Evolutionary conservation across 2,888 invertebrate species (phyloP).

Genomic region (Drosophila vallismaia): DNA sequence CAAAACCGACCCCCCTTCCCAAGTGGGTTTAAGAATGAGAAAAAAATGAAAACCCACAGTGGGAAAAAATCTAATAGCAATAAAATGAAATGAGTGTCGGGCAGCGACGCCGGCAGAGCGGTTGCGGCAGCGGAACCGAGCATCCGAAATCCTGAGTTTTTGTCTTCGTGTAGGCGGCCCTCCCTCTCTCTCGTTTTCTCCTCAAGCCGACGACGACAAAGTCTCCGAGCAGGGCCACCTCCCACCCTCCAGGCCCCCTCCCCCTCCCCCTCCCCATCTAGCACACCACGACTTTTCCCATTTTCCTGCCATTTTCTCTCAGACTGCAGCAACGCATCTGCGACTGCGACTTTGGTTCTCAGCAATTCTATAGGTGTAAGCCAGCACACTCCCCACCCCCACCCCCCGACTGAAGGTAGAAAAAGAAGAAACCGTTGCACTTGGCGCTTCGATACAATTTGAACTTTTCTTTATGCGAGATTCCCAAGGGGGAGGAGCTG

Average conservation of each 20-base stretch:
- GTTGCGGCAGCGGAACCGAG: conserved; percentile 7
- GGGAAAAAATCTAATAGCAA: conserved; percentile 10
- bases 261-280: not conserved
- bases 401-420: not conserved
- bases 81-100: conserved; percentile 38
- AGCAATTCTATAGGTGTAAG: conserved; percentile 24
- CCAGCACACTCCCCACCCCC: not conserved
- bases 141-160: conserved; percentile 22
- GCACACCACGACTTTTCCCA: not conserved
- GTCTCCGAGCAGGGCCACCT: conserved; percentile 22
- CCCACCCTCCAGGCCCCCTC: not conserved
- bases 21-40: not conserved
- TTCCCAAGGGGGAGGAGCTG: conserved; percentile 9
- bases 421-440: conserved; percentile 44
- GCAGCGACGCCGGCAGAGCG: conserved; percentile 46
- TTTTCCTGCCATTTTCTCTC: conserved; percentile 28
- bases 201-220: conserved; percentile 34
- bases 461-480: conserved; percentile 72
- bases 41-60: not conserved
- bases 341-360: conserved; percentile 35
- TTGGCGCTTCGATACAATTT: conserved; percentile 72
- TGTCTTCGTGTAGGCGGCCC: conserved; percentile 38
- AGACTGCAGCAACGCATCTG: conserved; percentile 46
- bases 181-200: conserved; percentile 42
- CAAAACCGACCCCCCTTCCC: too few species aligned